Evolutionary conservation across 2,797 vertebrate genomes (phyloP).

Genomic region (Limnodromus scolopaceus): DNA sequence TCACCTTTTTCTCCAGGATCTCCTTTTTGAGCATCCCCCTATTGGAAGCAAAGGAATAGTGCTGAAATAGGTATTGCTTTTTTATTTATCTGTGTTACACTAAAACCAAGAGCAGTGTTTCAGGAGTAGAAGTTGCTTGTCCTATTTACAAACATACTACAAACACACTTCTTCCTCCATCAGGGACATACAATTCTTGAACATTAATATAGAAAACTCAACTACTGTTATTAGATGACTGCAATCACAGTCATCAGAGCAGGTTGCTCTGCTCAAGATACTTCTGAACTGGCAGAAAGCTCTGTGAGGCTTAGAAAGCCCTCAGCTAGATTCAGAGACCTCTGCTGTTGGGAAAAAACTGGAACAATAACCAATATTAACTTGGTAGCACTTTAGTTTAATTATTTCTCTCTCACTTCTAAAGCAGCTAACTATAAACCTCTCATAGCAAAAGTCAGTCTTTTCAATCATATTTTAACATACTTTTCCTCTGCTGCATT

Average conservation of each 20-base stretch:
- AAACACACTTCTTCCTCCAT: not conserved
- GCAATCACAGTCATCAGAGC: not conserved
- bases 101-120: not conserved
- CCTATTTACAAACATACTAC: not conserved
- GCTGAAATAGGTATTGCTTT: not conserved
- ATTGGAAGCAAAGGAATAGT: conserved; percentile 28
- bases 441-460: not conserved
- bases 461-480: not conserved
- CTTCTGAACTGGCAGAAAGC: not conserved
- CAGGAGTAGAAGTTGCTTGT: not conserved
- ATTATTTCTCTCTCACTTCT: not conserved
- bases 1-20: conserved; percentile 81
- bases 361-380: not conserved
- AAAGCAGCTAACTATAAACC: not conserved
- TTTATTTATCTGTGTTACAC: not conserved
- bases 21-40: conserved; percentile 86
- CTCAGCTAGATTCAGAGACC: not conserved
- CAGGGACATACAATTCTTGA: not conserved
- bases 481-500: not conserved
- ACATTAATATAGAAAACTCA: not conserved
- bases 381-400: not conserved
- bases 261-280: not conserved
- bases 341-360: not conserved
- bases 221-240: not conserved
- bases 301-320: not conserved